Base-by-base conservation (phyloP, 2,113 vertebrate species). In the Rynchops niger region DNA sequence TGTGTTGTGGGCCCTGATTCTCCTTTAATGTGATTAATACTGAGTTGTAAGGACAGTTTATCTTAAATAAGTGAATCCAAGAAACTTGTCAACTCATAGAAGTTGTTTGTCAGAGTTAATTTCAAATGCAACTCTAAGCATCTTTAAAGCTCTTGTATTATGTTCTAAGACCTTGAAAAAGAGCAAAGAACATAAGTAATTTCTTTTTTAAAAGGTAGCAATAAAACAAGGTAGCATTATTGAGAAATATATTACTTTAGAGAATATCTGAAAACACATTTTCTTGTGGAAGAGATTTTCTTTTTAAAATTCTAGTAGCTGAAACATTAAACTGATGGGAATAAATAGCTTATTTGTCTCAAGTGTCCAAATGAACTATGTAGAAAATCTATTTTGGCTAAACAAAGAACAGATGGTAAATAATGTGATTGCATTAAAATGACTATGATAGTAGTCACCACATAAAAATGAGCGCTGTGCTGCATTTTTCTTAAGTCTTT, bases 391-490 rank as follows among this genome's bases (percentile, higher is more conserved):
- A 94, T 98, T 98, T 94, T 97, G 79, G 38, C 84, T 95, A 97
- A 98, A 97, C 86, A 98, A 98, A 95, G 89, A 97, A 86, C 97
- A 98, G 97, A 97, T 97, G 98, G 96, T 84, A 97, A 98, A 97
- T 97, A 98, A 97, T 93, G 94, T 84, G 93, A 96, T 95, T 97
- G 89, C 83, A 95, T 96, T 98, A 96, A 93, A 98, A 93, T 95
- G 80, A 88, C 91, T 94, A 58, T 88, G 78, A 73, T 93, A 71
- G 84, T 49, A 93, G 91, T 97, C 86, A 83, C 80, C 89, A 86
- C 65, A 93, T 92, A 95, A 97, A 98, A 97, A 94, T 79, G 76
- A 97, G 42, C 74, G 40, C 17, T 53, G 22, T 62, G 30, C 78
- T 97, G 70, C 70, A 79, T 97, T 97, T 94, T 97, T 95, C 83